Percentiles rank a stretch among this genome's conserved stretches.
Conservation (phyloP, 2,888 invertebrate genomes). For the Cristatella mucedo region DNA sequence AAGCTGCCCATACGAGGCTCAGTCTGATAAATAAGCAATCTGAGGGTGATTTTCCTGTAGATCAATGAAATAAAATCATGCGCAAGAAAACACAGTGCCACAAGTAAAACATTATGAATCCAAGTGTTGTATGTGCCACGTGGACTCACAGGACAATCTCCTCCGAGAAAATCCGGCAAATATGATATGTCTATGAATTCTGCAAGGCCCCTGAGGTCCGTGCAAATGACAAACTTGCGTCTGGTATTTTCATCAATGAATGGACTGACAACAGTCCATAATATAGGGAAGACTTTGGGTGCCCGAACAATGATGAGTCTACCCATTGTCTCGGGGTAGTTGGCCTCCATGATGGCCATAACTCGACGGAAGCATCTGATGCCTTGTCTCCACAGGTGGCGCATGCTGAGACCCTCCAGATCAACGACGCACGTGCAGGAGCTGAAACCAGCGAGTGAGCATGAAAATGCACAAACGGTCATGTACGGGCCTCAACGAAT, state of each 20-base stretch:
- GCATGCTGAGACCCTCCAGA: constrained; percentile 81
- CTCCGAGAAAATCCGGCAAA: constrained; percentile 83
- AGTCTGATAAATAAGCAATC: too few relatives aligned
- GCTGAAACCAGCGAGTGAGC: constrained; percentile 36
- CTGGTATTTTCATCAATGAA: constrained; percentile 88
- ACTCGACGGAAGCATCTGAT: constrained; percentile 50
- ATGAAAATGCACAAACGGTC: too few relatives aligned
- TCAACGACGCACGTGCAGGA: constrained; percentile 80
- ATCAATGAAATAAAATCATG: too few relatives aligned
- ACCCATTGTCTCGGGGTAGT: constrained; percentile 89
- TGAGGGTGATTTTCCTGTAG: too few relatives aligned
- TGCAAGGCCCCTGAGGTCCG: constrained; percentile 64
- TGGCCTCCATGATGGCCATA: constrained; percentile 72
- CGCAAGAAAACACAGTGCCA: too few relatives aligned
- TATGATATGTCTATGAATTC: constrained; percentile 69
- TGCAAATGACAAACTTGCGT: constrained; percentile 77
- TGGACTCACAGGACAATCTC: constrained; percentile 58
- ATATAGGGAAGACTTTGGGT: constrained; percentile 78
- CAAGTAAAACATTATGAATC: too few relatives aligned
- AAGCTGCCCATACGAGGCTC: too few relatives aligned
- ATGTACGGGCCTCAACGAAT: too few relatives aligned
- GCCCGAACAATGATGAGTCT: constrained; percentile 74
- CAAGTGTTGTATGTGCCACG: neutral
- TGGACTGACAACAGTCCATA: constrained; percentile 85
- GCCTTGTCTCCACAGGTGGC: constrained; percentile 85